Evolutionary conservation across 1,140 invertebrate species (phyloP), one percentile per base, ranked within the genome.

Genomic region (Nasonia vitripennis): DNA sequence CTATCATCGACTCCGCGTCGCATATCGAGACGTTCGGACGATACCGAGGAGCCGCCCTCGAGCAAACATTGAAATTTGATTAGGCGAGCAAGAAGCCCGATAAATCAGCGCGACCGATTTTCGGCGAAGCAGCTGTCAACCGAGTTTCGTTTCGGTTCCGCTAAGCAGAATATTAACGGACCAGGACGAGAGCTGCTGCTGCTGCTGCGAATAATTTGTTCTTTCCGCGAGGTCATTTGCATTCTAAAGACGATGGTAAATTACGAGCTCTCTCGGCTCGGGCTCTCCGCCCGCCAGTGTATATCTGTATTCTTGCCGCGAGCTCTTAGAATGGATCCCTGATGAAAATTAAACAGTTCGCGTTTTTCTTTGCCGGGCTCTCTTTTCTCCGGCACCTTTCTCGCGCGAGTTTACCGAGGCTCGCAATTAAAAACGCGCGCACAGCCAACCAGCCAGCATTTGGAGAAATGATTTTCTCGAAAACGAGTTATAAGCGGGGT

Each of bases 31-130:
- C 67, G 45, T 51, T 84, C 73, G 27, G 37, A 31, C 14, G 17
- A 31, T 23, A 17, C n/a, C 55, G 74, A 75, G 23, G 37, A 62
- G 34, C 67, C n/a, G 6, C 78, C 20, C 78, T 85, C 48, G 67
- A 80, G 41, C 41, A 80, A 85, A 77, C 71, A 81, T 75, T 67
- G 48, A 81, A 81, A 77, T 81, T 81, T 85, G 84, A 85, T 85
- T 85, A 81, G 78, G 31, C 10, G 79, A 27, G 55, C n/a, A 75
- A 81, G 68, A 81, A 55, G 20, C 80, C 75, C 79, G 70, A 79
- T 81, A 75, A 51, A 51, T 51, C 37, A 20, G 34, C 20, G 31
- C 10, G 11, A 12, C 73, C 73, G 12, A 11, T 31, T 74, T 34
- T 74, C 1, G 4, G 17, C 17, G 1, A 1, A 2, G 67, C 23